Evolutionary conservation across 2,797 vertebrate species (phyloP).

Genomic region (Siniperca scherzeri): DNA sequence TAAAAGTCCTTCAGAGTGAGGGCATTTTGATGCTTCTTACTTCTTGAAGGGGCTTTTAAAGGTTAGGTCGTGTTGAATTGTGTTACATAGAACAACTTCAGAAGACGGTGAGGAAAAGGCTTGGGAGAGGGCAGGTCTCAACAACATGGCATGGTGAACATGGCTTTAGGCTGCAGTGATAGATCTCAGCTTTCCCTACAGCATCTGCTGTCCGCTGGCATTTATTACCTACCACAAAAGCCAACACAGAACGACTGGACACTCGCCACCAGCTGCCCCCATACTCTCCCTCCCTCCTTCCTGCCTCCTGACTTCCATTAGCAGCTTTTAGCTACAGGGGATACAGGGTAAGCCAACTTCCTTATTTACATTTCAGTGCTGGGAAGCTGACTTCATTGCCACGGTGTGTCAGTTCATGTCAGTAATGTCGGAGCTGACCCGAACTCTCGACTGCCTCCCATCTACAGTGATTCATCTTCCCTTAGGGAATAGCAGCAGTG

Average conservation of each 20-base stretch:
- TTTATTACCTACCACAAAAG: slow-evolving; percentile 70
- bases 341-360: slow-evolving; percentile 18
- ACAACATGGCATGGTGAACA: slow-evolving; percentile 44
- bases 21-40: background rate
- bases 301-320: slow-evolving; percentile 46
- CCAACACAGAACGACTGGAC: slow-evolving; percentile 73
- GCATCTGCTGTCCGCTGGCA: slow-evolving; percentile 83
- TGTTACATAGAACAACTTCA: slow-evolving; percentile 19
- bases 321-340: slow-evolving; percentile 44
- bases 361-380: slow-evolving; percentile 48
- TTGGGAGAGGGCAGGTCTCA: slow-evolving; percentile 39
- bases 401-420: slow-evolving; percentile 33
- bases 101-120: slow-evolving; percentile 10
- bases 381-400: slow-evolving; percentile 15
- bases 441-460: background rate
- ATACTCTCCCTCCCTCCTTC: slow-evolving; percentile 7
- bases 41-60: background rate
- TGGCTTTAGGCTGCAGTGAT: slow-evolving; percentile 68
- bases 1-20: background rate
- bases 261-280: slow-evolving; percentile 63
- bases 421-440: slow-evolving; percentile 32
- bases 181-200: slow-evolving; percentile 77
- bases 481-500: slow-evolving; percentile 32
- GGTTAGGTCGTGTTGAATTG: slow-evolving; percentile 12
- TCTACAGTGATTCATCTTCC: slow-evolving; percentile 5